A percentile compares a stretch with the other conserved stretches of the same genome.
Conservation (phyloP, 2,113 vertebrate genomes). For the Archilochus colubris region DNA sequence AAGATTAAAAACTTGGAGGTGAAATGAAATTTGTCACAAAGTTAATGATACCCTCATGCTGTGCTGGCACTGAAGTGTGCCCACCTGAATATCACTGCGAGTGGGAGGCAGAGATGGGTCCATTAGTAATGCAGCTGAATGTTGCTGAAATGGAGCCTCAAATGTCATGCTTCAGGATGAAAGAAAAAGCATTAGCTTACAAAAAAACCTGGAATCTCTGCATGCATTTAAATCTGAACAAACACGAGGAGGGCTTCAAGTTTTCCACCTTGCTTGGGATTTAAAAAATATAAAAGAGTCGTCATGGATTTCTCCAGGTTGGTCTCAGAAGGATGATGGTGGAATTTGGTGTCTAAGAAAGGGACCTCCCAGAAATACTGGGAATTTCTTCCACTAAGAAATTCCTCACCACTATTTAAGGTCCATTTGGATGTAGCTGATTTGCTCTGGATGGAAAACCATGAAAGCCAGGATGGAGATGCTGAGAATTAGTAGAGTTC, state of each 20-base stretch:
- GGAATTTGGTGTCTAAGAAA: not conserved
- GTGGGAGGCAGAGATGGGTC: not conserved
- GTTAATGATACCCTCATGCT: not conserved
- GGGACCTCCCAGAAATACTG: not conserved
- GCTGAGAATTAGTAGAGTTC: not conserved
- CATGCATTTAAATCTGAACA: not conserved
- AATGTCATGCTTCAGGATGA: not conserved
- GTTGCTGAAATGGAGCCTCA: slow-evolving; percentile 29
- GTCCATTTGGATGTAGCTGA: not conserved
- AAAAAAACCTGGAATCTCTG: not conserved
- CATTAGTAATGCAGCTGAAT: slow-evolving; percentile 1
- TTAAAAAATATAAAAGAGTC: not conserved
- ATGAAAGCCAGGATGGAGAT: not conserved
- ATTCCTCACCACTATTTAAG: not conserved
- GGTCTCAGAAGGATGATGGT: not conserved
- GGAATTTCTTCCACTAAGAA: not conserved
- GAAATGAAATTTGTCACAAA: slow-evolving; percentile 11
- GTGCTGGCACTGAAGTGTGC: slow-evolving; percentile 24
- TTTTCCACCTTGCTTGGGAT: accelerated
- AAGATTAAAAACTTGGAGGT: not conserved
- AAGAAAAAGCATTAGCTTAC: not conserved
- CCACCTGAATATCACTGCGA: slow-evolving; percentile 5
- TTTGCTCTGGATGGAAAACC: not conserved
- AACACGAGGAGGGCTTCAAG: not conserved
- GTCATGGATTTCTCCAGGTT: not conserved